Base-by-base conservation (phyloP, 2,797 vertebrate species). In the Threskiornis aethiopicus region DNA sequence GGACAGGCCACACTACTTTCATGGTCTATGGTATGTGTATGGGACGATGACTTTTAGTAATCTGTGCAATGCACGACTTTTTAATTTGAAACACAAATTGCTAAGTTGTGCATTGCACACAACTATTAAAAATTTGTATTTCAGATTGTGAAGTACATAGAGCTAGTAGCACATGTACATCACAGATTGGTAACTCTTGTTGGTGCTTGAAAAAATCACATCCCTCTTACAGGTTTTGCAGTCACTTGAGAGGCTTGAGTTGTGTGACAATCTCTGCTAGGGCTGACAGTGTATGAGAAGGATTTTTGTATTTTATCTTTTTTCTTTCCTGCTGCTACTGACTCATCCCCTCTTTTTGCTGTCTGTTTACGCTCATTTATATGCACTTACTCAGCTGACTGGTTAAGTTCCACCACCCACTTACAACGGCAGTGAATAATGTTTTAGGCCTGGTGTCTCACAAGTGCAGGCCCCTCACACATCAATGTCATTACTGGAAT, bases 401-500 rank as follows among this genome's bases (percentile, higher is more conserved):
- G 88, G 73, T 92, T 89, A 77, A 82, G 44, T 87, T 92, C 78
- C 75, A 80, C 91, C 86, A 89, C 92, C 86, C 85, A 90, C 91
- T 95, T 92, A 93, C 46, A 87, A 75, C 41, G 77, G 73, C 75
- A 85, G 59, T 93, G 93, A 94, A 89, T 89, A 90, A 93, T 92
- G 86, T 42, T 89, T 94, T 26, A 83, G 81, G 78, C 71, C 84
- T 0, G 0, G 26, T 71, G 91, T 93, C 86, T 96, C 87, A 49
- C 37, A 85, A 83, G 95, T 96, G 84, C 93, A 89, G 91, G 81
- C 71, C 84, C 67, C 88, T 95, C 93, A 95, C 94, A 83, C 64
- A 94, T 95, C 93, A 92, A 31, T 94, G 94, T 90, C 92, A 57
- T 71, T 97, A 46, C 64, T 82, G 66, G 78, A 93, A 94, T 92